These are phyloP conservation scores for Rynchops niger DNA, from an alignment of 2,113 vertebrate species.

Conservation along the genomic window DNA sequence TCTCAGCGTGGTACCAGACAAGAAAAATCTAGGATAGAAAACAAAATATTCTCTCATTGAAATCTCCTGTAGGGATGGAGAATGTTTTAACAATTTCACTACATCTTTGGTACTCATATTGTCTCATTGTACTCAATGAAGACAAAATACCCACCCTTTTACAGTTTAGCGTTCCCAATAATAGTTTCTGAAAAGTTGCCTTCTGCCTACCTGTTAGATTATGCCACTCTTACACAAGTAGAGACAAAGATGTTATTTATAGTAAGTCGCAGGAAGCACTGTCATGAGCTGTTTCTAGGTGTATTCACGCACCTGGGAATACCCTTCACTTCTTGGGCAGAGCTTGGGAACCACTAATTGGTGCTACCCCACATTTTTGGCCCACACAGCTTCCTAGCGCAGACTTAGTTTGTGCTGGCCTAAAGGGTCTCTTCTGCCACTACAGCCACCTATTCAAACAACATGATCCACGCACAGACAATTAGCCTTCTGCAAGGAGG, in stretches of 20 bases:
- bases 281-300: neutral
- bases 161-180: neutral
- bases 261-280: neutral
- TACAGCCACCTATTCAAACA: neutral
- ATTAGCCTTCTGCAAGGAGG: neutral
- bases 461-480: neutral
- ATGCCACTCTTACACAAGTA: neutral
- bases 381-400: neutral
- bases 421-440: neutral
- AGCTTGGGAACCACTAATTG: neutral
- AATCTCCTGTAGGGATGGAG: neutral
- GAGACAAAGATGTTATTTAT: neutral
- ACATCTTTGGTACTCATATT: neutral
- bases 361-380: neutral
- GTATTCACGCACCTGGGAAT: neutral
- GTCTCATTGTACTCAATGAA: neutral
- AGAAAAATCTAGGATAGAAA: neutral
- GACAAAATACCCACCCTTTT: neutral
- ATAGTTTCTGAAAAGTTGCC: neutral
- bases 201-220: neutral
- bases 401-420: neutral
- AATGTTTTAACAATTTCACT: neutral
- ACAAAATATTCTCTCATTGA: neutral
- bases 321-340: neutral
- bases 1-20: neutral